Percentiles rank a stretch among this genome's conserved stretches.
Evolutionary conservation across 2,113 vertebrate species (phyloP).

Genomic region (Ovibos moschatus): DNA sequence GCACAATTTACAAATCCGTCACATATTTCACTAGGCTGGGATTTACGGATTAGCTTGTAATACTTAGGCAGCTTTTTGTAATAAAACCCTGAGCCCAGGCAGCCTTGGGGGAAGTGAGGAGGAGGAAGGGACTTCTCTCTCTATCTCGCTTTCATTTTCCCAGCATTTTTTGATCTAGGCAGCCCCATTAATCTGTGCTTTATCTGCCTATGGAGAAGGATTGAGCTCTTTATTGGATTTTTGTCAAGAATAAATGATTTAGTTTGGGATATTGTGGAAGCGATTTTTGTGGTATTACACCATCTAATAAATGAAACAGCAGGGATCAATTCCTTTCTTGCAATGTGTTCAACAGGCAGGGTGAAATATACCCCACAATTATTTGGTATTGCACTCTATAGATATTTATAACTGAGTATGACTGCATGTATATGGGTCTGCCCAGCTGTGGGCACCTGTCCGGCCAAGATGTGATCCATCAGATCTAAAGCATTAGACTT

Average conservation of each 20-base stretch:
- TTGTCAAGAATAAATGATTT: conserved; percentile 85
- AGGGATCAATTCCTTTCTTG: conserved; percentile 76
- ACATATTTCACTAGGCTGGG: conserved; percentile 86
- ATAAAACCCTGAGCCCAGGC: conserved; percentile 82
- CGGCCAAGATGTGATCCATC: background rate
- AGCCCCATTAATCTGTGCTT: conserved; percentile 83
- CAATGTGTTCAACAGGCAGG: conserved; percentile 70
- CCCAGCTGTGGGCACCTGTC: conserved; percentile 2
- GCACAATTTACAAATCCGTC: conserved; percentile 91
- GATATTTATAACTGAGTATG: conserved; percentile 64
- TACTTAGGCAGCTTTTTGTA: conserved; percentile 88
- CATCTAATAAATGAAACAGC: conserved; percentile 76
- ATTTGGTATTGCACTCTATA: conserved; percentile 55
- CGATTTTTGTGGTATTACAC: conserved; percentile 76
- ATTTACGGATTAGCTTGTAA: conserved; percentile 90
- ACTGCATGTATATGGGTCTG: background rate
- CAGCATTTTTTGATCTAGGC: conserved; percentile 76
- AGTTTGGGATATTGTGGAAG: conserved; percentile 81
- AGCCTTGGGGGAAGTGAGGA: conserved; percentile 81
- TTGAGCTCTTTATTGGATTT: conserved; percentile 88
- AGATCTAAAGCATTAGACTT: background rate
- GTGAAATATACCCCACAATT: conserved; percentile 62
- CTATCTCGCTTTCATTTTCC: conserved; percentile 73
- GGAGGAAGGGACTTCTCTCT: conserved; percentile 75
- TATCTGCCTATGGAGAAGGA: conserved; percentile 84